Base-by-base conservation (phyloP, 2,888 invertebrate genomes). In the Meiosimyza decipiens region DNA sequence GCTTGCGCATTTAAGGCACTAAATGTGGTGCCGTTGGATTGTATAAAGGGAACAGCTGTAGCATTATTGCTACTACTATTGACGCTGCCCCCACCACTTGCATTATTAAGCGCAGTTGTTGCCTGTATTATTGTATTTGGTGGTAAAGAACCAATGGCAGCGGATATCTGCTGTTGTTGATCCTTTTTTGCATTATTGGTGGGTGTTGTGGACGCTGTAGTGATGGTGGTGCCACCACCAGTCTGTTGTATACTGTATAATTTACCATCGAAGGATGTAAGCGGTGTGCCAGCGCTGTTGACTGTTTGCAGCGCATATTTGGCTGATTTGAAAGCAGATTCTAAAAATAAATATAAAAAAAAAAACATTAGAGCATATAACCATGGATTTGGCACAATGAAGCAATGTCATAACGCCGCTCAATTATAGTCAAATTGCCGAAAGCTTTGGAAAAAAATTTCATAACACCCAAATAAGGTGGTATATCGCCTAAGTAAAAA, bases 91-190 rank as follows among this genome's bases (percentile, higher is more conserved):
- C 70, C 71, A 18, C 79, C 75, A 9, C 79, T 77, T 52, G 47
- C 54, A 12, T 22, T 70, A 12, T 52, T 62, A 2, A 62, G 62
- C 3, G 52, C n/a, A 13, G 18, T 47, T 6, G 82, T 83, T 0
- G 85, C 82, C 51, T 85, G 83, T 11, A 84, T 84, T 18, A 80
- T 84, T 3, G 84, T 84, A 71, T 83, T 84, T 0, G 85, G 81
- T 1, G 85, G 85, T 57, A 85, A 72, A 1, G 85, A 81, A 15
- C 79, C 83, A 7, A 85, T 85, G 0, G 82, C 84, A 50, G 80
- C 80, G 2, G 82, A 84, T 1, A 84, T 67, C 22, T 79, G 70
- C 72, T 79, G 79, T 69, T 79, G 79, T 40, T 40, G 40, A 40
- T 40, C 40, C 54, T 77, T 79, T 50, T 77, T 76, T 40, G 40